Percentiles rank a stretch among this genome's conserved stretches.
phyloP scores from a whole-genome alignment of 2,888 invertebrate species.

The Neocrepidodera transversa region DNA sequence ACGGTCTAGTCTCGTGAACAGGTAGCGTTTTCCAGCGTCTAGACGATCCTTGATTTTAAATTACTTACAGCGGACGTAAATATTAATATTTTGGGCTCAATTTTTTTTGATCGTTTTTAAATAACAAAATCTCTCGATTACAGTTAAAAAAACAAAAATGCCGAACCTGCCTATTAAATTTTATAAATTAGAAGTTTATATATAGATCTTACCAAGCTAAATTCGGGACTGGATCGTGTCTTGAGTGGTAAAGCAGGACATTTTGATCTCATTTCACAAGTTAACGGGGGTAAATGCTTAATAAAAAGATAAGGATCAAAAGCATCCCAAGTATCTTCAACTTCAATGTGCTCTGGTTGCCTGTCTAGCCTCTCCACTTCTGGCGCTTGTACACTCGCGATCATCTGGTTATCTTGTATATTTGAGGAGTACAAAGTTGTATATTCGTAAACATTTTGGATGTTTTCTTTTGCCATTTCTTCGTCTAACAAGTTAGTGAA shows the following conservation, averaged over 20 bases:
- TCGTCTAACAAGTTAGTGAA: constrained; percentile 64
- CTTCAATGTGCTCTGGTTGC: constrained; percentile 58
- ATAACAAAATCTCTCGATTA: too few relatives aligned
- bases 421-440: constrained; percentile 50
- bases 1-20: too few relatives aligned
- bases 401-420: constrained; percentile 50
- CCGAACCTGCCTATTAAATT: too few relatives aligned
- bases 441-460: constrained; percentile 54
- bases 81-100: too few relatives aligned
- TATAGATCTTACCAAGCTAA: constrained; percentile 86
- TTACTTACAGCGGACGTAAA: too few relatives aligned
- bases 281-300: constrained; percentile 85
- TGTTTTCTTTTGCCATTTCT: constrained; percentile 59
- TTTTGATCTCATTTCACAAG: constrained; percentile 75
- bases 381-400: constrained; percentile 50
- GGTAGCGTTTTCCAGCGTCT: too few relatives aligned
- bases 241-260: constrained; percentile 88
- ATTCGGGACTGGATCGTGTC: constrained; percentile 91
- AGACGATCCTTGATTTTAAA: too few relatives aligned
- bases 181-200: too few relatives aligned
- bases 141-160: too few relatives aligned
- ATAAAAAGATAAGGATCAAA: constrained; percentile 93
- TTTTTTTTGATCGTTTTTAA: too few relatives aligned
- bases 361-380: constrained; percentile 55
- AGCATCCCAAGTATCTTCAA: constrained; percentile 73